Evolutionary conservation across 2,113 vertebrate genomes (phyloP), one percentile per base, ranked within the genome.

Genomic region (Megalops atlanticus): DNA sequence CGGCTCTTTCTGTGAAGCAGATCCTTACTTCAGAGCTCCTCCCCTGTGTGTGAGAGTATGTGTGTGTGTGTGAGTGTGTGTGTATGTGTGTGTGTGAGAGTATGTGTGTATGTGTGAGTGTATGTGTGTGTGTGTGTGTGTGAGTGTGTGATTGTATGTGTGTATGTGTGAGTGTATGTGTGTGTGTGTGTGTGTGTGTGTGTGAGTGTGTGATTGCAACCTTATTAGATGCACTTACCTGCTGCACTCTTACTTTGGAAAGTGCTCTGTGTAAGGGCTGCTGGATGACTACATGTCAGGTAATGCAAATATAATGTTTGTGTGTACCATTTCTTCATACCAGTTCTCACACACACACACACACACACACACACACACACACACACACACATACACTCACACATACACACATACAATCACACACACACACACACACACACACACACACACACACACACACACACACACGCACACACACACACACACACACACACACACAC

Each of bases 1-100:
- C 79, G 76, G 49, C 81, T 68, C 86, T 87, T 31, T 83, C 81
- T 80, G 52, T 75, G 82, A 81, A 71, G 73, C 73, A 79, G 74
- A 83, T 87, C 76, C 82, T 91, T 90, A 86, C 83, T 82, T 64
- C 76, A 76, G 74, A 68, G n/a, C 43, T 45, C 40, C 47, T 52
- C 79, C n/a, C n/a, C n/a, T n/a, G n/a, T n/a, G n/a, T n/a, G n/a
- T n/a, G n/a, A n/a, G n/a, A n/a, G n/a, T n/a, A n/a, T 78, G 52
- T 47, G 82, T 52, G 39, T 69, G 41, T 78, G 24, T 79, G 36
- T 21, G 10, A 74, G 41, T n/a, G 54, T 75, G 77, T 47, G 21
- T 76, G 36, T n/a, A n/a, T n/a, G n/a, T n/a, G n/a, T n/a, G n/a
- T n/a, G n/a, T n/a, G n/a, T n/a, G n/a, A n/a, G n/a, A n/a, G n/a